phyloP scores from a whole-genome alignment of 2,888 invertebrate genomes.

The Agriopis leucophaearia region DNA sequence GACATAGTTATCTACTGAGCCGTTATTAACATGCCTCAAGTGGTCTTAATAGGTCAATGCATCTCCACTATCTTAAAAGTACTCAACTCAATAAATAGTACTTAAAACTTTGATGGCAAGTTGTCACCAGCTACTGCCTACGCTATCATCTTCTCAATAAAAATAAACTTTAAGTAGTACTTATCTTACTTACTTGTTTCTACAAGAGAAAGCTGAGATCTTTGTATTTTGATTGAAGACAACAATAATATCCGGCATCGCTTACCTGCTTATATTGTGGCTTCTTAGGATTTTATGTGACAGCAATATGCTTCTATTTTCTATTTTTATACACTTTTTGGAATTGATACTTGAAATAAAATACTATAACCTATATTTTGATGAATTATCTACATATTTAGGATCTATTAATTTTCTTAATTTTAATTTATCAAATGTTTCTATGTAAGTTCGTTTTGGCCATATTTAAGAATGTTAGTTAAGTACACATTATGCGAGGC shows the following conservation, averaged over 20 bases:
- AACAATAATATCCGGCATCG: conserved; percentile 41
- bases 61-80: conserved; percentile 43
- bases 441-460: too few relatives aligned
- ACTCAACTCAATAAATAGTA: conserved; percentile 45
- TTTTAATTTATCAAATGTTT: not conserved
- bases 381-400: too few relatives aligned
- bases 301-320: conserved; percentile 46
- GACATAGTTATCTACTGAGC: conserved; percentile 19
- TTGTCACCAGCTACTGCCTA: conserved; percentile 62
- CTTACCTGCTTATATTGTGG: conserved; percentile 1
- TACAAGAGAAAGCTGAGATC: conserved; percentile 44
- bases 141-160: conserved; percentile 55
- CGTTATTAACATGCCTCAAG: conserved; percentile 35
- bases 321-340: conserved; percentile 4
- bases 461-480: too few relatives aligned
- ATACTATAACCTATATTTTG: too few relatives aligned
- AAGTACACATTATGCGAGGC: too few relatives aligned
- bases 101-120: conserved; percentile 52
- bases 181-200: conserved; percentile 37
- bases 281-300: conserved; percentile 35
- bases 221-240: conserved; percentile 39
- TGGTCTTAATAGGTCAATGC: conserved; percentile 43
- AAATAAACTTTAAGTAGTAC: conserved; percentile 47
- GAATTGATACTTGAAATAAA: not conserved
- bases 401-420: too few relatives aligned